Percentiles rank a stretch among this genome's conserved stretches.
Evolutionary conservation across 2,113 vertebrate species (phyloP).

Genomic region (Ivindomyrus marchei): DNA sequence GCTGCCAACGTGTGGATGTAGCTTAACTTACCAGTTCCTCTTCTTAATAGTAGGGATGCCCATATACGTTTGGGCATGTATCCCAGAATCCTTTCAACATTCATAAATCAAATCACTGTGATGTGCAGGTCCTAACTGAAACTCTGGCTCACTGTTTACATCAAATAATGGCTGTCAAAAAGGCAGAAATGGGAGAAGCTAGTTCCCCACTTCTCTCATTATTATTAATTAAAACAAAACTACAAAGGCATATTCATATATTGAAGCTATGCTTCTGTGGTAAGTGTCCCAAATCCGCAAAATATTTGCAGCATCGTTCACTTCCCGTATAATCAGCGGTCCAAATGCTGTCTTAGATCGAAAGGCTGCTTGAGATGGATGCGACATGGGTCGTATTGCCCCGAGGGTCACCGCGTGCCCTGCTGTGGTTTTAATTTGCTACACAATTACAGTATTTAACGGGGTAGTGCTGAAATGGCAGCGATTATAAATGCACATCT

Average conservation of each 20-base stretch:
- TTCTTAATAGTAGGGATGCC: not conserved
- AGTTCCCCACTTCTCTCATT: not conserved
- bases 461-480: not conserved
- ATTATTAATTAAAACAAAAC: not conserved
- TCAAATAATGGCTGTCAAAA: not conserved
- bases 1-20: not conserved
- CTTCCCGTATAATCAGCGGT: slow-evolving; percentile 50
- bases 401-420: not conserved
- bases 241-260: not conserved
- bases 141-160: not conserved
- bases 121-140: not conserved
- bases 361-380: slow-evolving; percentile 31
- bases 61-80: not conserved
- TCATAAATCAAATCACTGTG: not conserved
- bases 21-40: not conserved
- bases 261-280: not conserved
- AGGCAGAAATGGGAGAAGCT: not conserved
- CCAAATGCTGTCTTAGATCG: slow-evolving; percentile 36
- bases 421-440: not conserved
- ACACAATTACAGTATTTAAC: not conserved
- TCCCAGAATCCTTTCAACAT: not conserved
- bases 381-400: slow-evolving; percentile 1
- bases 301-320: slow-evolving; percentile 21
- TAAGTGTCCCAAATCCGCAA: slow-evolving; percentile 37
- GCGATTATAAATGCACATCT: not conserved